These are phyloP conservation scores for Petrocephalus sullivani DNA, from an alignment of 2,797 vertebrate genomes.

Conservation along the genomic window DNA sequence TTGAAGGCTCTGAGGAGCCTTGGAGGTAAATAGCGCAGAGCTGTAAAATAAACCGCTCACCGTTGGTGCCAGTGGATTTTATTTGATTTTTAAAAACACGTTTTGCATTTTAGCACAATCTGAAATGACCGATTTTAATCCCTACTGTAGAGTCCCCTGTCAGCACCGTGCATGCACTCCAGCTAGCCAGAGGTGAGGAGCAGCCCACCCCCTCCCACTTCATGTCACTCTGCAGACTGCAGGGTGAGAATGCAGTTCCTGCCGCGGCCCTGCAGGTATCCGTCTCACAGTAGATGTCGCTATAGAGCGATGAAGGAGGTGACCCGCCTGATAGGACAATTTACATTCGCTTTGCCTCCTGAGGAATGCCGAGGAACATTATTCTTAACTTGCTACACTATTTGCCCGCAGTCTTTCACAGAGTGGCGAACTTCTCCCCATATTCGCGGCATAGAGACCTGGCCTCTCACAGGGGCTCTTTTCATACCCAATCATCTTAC, in stretches of 20 bases:
- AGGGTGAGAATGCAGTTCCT: not conserved
- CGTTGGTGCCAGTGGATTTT: not conserved
- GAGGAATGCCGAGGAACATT: no score
- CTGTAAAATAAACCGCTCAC: not conserved
- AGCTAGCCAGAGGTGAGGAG: not conserved
- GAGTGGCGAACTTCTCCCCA: no score
- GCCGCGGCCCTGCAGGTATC: not conserved
- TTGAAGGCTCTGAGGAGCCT: not conserved
- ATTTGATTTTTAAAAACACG: not conserved
- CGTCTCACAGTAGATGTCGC: not conserved
- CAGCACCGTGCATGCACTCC: not conserved
- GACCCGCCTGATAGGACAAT: not conserved
- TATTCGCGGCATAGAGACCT: no score
- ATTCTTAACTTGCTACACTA: no score
- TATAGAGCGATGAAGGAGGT: not conserved
- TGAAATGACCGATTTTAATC: not conserved
- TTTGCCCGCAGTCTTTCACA: no score
- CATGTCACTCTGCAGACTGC: not conserved
- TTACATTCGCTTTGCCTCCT: not conserved
- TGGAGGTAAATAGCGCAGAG: not conserved
- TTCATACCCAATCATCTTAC: no score
- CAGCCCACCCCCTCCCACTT: not conserved
- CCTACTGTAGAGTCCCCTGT: not conserved
- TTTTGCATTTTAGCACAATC: not conserved
- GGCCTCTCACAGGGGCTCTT: no score